phyloP scores from a whole-genome alignment of 2,888 invertebrate species.

The Bembecia ichneumoniformis region DNA sequence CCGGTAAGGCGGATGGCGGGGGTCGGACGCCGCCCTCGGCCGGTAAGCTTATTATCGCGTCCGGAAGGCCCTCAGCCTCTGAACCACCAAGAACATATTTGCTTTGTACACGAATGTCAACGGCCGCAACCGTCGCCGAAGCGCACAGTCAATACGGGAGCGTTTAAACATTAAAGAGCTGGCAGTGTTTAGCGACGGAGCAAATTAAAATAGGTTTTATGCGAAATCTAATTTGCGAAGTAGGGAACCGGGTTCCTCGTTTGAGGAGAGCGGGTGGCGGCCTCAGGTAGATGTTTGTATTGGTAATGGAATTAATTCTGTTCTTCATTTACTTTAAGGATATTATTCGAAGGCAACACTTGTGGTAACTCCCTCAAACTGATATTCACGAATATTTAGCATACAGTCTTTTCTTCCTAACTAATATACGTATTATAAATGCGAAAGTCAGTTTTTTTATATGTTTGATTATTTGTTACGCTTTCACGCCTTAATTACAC shows the following conservation, averaged over 20 bases:
- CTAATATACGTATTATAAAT: too few species aligned
- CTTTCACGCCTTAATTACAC: too few species aligned
- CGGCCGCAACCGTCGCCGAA: conserved; percentile 25
- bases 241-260: conserved; percentile 45
- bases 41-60: conserved; percentile 64
- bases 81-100: conserved; percentile 55
- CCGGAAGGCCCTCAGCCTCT: conserved; percentile 19
- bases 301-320: conserved; percentile 64
- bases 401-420: too few species aligned
- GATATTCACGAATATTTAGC: too few species aligned
- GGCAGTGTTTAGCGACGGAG: conserved; percentile 61
- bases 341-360: neutral
- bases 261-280: conserved; percentile 43
- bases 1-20: conserved; percentile 15
- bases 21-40: conserved; percentile 34
- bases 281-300: conserved; percentile 54
- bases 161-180: conserved; percentile 66
- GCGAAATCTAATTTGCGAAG: conserved; percentile 69
- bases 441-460: too few species aligned
- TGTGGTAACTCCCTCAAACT: neutral
- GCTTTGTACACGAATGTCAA: conserved; percentile 58
- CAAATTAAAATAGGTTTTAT: conserved; percentile 72
- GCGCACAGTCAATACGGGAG: conserved; percentile 42
- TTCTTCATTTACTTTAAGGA: conserved; percentile 19
- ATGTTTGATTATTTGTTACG: too few species aligned